These are phyloP conservation scores for Chirona hameri DNA, from an alignment of 2,888 invertebrate species.

Conservation along the genomic window DNA sequence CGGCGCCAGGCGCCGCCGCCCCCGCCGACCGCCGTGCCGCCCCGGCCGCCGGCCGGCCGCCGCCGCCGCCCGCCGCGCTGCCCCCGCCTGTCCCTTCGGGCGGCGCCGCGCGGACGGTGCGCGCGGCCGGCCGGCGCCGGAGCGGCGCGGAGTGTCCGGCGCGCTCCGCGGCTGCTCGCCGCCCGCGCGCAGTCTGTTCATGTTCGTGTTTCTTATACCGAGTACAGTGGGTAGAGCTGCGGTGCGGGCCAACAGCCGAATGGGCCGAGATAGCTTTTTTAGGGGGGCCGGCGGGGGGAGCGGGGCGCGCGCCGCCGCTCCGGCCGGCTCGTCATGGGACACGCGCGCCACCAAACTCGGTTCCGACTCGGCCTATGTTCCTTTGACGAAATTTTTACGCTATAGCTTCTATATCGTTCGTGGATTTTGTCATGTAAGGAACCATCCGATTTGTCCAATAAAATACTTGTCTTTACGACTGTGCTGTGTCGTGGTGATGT, in stretches of 20 bases:
- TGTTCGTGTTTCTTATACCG: conserved; percentile 31
- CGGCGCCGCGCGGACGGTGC: conserved; percentile 23
- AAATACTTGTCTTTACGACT: conserved; percentile 27
- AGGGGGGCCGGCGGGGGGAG: conserved; percentile 25
- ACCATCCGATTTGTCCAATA: conserved; percentile 28
- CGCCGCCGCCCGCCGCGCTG: conserved; percentile 6
- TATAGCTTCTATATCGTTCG: conserved; percentile 29
- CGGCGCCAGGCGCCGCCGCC: conserved; percentile 35
- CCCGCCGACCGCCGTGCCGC: conserved; percentile 32
- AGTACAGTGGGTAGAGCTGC: conserved; percentile 2
- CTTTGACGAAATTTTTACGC: conserved; percentile 31
- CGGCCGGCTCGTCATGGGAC: background rate
- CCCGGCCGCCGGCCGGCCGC: conserved; percentile 33
- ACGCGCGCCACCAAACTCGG: background rate
- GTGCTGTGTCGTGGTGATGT: background rate
- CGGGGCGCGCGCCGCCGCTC: conserved; percentile 9
- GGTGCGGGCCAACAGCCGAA: background rate
- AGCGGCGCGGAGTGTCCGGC: conserved; percentile 32
- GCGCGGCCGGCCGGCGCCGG: background rate
- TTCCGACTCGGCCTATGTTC: conserved; percentile 6
- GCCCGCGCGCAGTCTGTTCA: conserved; percentile 38
- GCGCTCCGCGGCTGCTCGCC: conserved; percentile 34
- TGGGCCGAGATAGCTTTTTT: conserved; percentile 31
- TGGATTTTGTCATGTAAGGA: conserved; percentile 28
- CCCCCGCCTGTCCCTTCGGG: conserved; percentile 29